Conservation (phyloP, 2,113 vertebrate species). For the cattle (Bos taurus) region ARS-UCD2.0 NC_037345.1:61646001-61646500, state of each 20-base stretch:
- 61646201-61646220: background rate
- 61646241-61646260: background rate
- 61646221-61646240: background rate
- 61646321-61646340: background rate
- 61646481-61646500: background rate
- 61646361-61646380: background rate
- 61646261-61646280: accelerated
- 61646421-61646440: background rate
- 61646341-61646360: background rate
- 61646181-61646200: background rate
- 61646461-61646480: background rate
- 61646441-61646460: background rate
- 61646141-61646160: background rate
- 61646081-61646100: background rate
- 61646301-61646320: background rate
- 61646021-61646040: background rate
- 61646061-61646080: background rate
- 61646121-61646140: background rate
- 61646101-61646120: background rate
- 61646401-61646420: background rate
- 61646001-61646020: background rate
- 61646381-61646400: background rate
- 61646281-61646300: background rate
- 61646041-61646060: background rate
- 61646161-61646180: background rate